Percentiles rank a stretch among this genome's conserved stretches.
Evolutionary conservation across 1,140 invertebrate species (phyloP).

Genomic region (Drosophila kepulauana): DNA sequence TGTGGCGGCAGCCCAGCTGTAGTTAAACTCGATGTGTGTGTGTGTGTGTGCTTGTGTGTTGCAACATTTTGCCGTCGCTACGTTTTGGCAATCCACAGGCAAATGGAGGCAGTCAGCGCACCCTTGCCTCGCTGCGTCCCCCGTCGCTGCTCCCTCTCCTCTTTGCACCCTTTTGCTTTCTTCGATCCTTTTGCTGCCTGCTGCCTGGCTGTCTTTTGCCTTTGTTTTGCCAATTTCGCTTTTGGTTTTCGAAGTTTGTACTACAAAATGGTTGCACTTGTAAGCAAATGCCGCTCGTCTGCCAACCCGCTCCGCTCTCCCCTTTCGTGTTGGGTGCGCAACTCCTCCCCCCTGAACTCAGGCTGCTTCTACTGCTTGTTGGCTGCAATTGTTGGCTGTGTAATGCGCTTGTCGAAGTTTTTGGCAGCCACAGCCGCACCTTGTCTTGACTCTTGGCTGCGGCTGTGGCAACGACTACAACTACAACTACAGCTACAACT

Average conservation of each 20-base stretch:
- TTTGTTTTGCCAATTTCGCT: slow-evolving; percentile 80
- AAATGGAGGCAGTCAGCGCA: slow-evolving; percentile 68
- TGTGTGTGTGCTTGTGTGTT: not conserved
- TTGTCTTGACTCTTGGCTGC: slow-evolving; percentile 71
- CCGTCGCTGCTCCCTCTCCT: not conserved
- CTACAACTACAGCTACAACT: slow-evolving; percentile 8
- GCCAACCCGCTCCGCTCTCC: not conserved
- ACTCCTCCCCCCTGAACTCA: not conserved
- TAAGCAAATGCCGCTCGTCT: slow-evolving; percentile 69
- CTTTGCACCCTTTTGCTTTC: slow-evolving; percentile 6
- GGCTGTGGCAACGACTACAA: slow-evolving; percentile 39
- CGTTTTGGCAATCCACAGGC: slow-evolving; percentile 62
- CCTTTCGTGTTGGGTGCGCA: not conserved
- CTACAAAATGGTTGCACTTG: slow-evolving; percentile 85
- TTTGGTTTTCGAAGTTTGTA: slow-evolving; percentile 84
- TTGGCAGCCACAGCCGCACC: slow-evolving; percentile 60
- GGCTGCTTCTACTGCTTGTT: slow-evolving; percentile 16
- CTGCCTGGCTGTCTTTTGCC: slow-evolving; percentile 52
- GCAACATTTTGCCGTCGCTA: slow-evolving; percentile 49
- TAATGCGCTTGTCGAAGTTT: slow-evolving; percentile 83
- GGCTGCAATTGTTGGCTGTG: slow-evolving; percentile 70
- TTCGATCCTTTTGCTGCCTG: slow-evolving; percentile 16
- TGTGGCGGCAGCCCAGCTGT: slow-evolving; percentile 10
- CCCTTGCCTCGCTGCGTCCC: not conserved
- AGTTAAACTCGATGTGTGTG: not conserved